phyloP scores from a whole-genome alignment of 2,797 vertebrate species.

The Spinibarbus caldwelli region DNA sequence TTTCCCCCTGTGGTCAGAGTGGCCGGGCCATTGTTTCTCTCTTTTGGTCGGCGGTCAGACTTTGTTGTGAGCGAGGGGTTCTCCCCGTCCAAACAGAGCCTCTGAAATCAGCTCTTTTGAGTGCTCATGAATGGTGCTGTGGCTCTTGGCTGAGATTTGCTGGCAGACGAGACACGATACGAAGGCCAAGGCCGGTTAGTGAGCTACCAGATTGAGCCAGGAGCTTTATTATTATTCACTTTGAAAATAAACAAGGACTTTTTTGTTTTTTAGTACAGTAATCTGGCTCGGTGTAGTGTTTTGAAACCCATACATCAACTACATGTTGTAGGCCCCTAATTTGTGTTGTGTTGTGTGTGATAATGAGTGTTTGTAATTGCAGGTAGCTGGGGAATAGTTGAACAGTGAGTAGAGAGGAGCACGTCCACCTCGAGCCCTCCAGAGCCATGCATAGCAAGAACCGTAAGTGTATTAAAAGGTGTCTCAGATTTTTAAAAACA shows the following conservation, averaged over 20 bases:
- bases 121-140: neutral
- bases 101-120: slow-evolving; percentile 20
- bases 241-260: slow-evolving; percentile 17
- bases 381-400: slow-evolving; percentile 79
- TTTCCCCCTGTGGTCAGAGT: neutral
- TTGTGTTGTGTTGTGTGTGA: slow-evolving; percentile 6
- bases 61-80: neutral
- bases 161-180: slow-evolving; percentile 20
- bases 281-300: neutral
- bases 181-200: slow-evolving; percentile 33
- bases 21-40: neutral
- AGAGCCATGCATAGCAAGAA: slow-evolving; percentile 84
- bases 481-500: too few relatives aligned
- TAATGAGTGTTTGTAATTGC: slow-evolving; percentile 59
- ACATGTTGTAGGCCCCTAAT: neutral
- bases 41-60: neutral
- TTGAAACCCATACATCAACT: neutral
- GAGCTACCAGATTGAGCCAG: neutral
- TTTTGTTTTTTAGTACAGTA: neutral
- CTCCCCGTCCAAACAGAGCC: neutral
- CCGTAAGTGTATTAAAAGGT: slow-evolving; percentile 73
- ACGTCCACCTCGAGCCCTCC: slow-evolving; percentile 63
- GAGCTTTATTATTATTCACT: slow-evolving; percentile 19
- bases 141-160: slow-evolving; percentile 7
- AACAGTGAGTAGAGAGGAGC: slow-evolving; percentile 77